Percentiles rank a stretch among this genome's conserved stretches.
Evolutionary conservation across 1,140 invertebrate genomes (phyloP).

Genomic region (Pachypsylla venusta): DNA sequence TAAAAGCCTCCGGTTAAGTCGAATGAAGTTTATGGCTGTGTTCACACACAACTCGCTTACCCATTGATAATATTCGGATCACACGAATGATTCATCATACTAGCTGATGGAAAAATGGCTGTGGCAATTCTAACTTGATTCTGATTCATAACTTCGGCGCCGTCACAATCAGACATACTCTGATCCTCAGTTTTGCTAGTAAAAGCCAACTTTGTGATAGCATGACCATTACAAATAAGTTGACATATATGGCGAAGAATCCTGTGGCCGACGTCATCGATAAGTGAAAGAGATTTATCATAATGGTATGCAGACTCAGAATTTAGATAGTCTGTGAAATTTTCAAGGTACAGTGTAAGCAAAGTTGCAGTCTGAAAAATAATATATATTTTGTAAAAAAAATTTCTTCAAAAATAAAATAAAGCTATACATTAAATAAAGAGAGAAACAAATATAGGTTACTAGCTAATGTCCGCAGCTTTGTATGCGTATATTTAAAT

Average conservation of each 20-base stretch:
- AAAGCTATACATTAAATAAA: too few species aligned
- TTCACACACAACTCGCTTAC: constrained; percentile 32
- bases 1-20: background rate
- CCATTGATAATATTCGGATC: constrained; percentile 65
- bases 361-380: constrained; percentile 40
- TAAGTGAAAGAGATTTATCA: constrained; percentile 29
- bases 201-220: constrained; percentile 39
- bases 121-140: constrained; percentile 50
- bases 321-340: constrained; percentile 33
- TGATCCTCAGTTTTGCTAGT: constrained; percentile 20
- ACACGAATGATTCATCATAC: constrained; percentile 84
- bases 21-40: background rate
- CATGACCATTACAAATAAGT: constrained; percentile 63
- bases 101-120: constrained; percentile 73
- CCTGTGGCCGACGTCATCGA: constrained; percentile 38
- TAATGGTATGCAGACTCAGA: background rate
- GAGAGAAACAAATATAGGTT: too few species aligned
- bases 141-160: constrained; percentile 25
- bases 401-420: too few species aligned
- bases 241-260: constrained; percentile 57
- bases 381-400: too few species aligned
- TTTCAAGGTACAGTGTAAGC: constrained; percentile 37
- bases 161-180: constrained; percentile 19
- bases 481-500: too few species aligned
- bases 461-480: too few species aligned